These are phyloP conservation scores for Gambelia wislizenii DNA, from an alignment of 2,797 vertebrate species.

Conservation along the genomic window DNA sequence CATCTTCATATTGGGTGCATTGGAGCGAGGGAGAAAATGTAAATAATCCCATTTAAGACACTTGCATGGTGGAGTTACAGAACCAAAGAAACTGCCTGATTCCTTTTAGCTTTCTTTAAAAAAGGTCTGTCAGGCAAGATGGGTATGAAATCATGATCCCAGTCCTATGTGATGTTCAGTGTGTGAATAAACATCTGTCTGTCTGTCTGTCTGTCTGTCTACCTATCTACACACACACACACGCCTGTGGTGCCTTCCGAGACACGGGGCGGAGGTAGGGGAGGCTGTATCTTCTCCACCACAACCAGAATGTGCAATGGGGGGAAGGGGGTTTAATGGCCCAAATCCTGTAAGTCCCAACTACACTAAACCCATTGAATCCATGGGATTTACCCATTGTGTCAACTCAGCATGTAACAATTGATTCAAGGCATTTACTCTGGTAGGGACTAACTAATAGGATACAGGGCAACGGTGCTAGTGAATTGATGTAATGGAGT, in stretches of 20 bases:
- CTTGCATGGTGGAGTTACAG: conserved; percentile 25
- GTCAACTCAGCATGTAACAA: no score
- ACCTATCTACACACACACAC: no score
- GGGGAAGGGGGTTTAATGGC: background rate
- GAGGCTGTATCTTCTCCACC: background rate
- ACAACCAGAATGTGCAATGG: background rate
- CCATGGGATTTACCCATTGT: no score
- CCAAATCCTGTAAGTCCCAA: no score
- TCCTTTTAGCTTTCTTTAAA: conserved; percentile 47
- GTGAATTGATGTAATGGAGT: no score
- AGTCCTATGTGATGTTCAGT: background rate
- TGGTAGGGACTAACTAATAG: no score
- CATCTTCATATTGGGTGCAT: conserved; percentile 56
- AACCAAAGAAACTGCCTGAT: conserved; percentile 54
- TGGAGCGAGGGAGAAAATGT: conserved; percentile 47
- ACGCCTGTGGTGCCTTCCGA: background rate
- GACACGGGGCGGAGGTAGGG: background rate
- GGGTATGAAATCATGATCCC: background rate
- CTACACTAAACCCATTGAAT: no score
- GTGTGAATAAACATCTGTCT: no score
- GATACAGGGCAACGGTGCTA: no score
- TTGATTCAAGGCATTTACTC: no score
- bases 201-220: no score
- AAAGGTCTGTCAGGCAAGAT: background rate
- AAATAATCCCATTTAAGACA: conserved; percentile 45